Base-by-base conservation (phyloP, 2,888 invertebrate species). In the Zaprionus lineosus region DNA sequence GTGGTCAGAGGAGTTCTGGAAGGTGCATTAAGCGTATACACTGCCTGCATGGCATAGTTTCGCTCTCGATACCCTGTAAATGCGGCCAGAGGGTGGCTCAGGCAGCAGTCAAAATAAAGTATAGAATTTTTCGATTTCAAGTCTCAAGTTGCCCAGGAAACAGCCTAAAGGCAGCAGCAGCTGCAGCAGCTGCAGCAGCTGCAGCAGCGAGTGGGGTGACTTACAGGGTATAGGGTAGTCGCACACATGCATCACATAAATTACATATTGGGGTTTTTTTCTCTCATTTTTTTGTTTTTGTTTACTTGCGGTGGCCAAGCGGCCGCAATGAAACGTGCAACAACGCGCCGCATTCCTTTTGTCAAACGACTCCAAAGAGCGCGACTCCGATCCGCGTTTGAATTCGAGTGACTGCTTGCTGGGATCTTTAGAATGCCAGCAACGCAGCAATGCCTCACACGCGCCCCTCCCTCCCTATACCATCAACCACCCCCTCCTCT, bases 271-370 rank as follows among this genome's bases (percentile, higher is more conserved):
- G 39, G 50, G 36, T 46, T 41, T 28, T 12, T 44, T 19, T 24
- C 8, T 26, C 19, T 29, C 26, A 31, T 44, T 26, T 18, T 39
- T 24, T 2, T 43, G 31, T 6, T 44, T 21, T 4, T 14, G 26
- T 12, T 33, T 21, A 31, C 18, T 47, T 29, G 29, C n/a, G 26
- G 26, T 26, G 12, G 9, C 3, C 28, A 6, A 28, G 59, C 62
- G 33, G 57, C 51, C 43, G 70, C 51, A 48, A 36, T 44, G 59
- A 47, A 50, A 58, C 63, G 48, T 71, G 69, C 69, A 69, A 60
- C 72, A 60, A 52, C 56, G 72, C 66, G 53, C 16, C 72, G 56
- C 69, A 69, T 69, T 69, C 69, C 72, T 57, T 61, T 72, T 69
- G 69, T 66, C 72, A 72, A 71, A 60, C 72, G 72, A 69, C 55